Percentiles rank a stretch among this genome's conserved stretches.
Evolutionary conservation across 2,113 vertebrate genomes (phyloP).

Genomic region (Cephalopholis sonnerati): DNA sequence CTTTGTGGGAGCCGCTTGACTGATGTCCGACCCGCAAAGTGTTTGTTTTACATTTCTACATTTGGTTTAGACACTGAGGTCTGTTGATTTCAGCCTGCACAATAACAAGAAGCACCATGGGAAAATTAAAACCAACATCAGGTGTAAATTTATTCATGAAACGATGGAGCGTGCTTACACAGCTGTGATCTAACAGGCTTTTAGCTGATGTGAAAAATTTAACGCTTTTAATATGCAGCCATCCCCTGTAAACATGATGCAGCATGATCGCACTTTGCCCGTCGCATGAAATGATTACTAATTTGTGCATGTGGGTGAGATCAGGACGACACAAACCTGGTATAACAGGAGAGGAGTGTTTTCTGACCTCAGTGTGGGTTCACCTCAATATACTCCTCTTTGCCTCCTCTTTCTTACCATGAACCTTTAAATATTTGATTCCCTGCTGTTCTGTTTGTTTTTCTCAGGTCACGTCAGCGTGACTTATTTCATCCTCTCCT

Average conservation of each 20-base stretch:
- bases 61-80: not conserved
- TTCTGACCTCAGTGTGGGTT: not conserved
- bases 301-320: not conserved
- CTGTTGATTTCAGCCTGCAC: not conserved
- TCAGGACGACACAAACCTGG: not conserved
- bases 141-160: no score
- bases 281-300: no score
- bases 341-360: not conserved
- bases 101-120: not conserved
- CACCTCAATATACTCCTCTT: not conserved
- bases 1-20: not conserved
- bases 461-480: not conserved
- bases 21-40: not conserved
- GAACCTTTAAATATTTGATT: not conserved
- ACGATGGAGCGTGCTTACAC: no score
- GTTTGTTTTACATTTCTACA: not conserved
- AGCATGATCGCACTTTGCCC: no score
- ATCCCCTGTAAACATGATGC: no score
- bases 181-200: no score
- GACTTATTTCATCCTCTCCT: conserved; percentile 15
- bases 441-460: not conserved
- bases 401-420: not conserved
- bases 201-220: not conserved
- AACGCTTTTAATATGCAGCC: no score
- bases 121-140: not conserved